Conservation (phyloP, 1,140 invertebrate genomes). For the Zophobas morio region DNA sequence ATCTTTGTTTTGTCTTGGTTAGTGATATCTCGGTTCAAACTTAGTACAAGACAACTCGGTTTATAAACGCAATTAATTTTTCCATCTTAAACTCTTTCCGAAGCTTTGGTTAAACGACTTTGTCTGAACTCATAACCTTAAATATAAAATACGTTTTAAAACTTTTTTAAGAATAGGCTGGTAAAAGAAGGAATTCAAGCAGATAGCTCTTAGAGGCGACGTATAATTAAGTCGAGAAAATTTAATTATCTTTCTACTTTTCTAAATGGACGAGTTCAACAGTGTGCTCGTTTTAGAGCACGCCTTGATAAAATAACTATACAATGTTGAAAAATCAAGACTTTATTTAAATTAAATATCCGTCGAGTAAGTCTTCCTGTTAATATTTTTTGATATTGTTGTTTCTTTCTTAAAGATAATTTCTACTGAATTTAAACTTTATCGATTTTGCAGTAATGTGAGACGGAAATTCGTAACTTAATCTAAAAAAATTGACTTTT, state of each 20-base stretch:
- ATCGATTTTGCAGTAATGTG: no score
- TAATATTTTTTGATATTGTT: no score
- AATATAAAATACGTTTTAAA: background rate
- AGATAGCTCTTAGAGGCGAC: constrained; percentile 2
- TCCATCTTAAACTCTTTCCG: background rate
- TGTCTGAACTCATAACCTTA: background rate
- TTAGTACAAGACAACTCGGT: no score
- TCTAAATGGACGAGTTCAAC: constrained; percentile 11
- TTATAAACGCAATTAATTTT: constrained; percentile 15
- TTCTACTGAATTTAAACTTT: no score
- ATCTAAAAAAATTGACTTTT: no score
- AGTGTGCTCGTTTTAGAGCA: background rate
- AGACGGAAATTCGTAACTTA: no score
- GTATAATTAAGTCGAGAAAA: constrained; percentile 26
- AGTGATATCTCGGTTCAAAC: no score
- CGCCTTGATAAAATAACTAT: no score
- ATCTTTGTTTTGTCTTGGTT: background rate
- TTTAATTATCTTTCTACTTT: constrained; percentile 28
- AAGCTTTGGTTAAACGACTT: background rate
- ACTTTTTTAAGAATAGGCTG: constrained; percentile 7
- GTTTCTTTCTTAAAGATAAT: no score
- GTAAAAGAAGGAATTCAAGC: background rate
- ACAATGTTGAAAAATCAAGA: no score
- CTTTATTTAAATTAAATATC: no score
- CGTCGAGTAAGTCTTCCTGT: no score